Evolutionary conservation across 64 coral and sea anemone species (phyloP), one percentile per base, ranked within the genome.

Genomic region (Catalaphyllia jardinei): DNA sequence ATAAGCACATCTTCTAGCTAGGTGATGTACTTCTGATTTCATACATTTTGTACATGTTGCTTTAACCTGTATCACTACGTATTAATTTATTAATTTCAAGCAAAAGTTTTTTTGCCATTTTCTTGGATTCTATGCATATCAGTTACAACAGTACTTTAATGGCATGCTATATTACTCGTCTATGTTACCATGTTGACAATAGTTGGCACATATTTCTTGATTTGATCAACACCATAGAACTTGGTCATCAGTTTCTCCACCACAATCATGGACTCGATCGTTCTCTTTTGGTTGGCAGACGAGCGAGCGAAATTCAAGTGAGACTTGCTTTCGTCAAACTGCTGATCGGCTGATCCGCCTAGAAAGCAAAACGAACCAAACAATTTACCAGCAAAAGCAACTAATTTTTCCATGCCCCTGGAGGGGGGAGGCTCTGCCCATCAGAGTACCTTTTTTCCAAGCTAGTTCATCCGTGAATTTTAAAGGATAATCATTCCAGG

Each of bases 201-300:
- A 10, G 90, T 92, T 10, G 83, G 90, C 13, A 92, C 82, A 59
- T 92, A 92, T 67, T 55, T 92, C 82, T 92, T 87, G 0, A 92
- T 75, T 75, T 92, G 81, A 29, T 52, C 20, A 38, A 78, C n/a
- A 24, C 90, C 90, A 71, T 92, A 86, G 33, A 87, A 92, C 46
- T 31, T 61, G 2, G 82, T 87, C 90, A 92, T 87, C 31, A 71
- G 54, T 67, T 78, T 69, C 59, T 92, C 90, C 14, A 77, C 83
- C 18, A 92, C 90, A n/a, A 92, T 65, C 20, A 92, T 42, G 17
- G 90, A 77, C 59, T 92, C 90, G 24, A 92, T 92, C 59, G 59
- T 78, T 50, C 81, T 61, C 31, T 84, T 67, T 16, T n/a, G 35
- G 31, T 19, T 85, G 33, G 59, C 6, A 29, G 63, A 83, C 46